Evolutionary conservation across 2,888 invertebrate genomes (phyloP), one percentile per base, ranked within the genome.

Genomic region (Drosophila cognata): DNA sequence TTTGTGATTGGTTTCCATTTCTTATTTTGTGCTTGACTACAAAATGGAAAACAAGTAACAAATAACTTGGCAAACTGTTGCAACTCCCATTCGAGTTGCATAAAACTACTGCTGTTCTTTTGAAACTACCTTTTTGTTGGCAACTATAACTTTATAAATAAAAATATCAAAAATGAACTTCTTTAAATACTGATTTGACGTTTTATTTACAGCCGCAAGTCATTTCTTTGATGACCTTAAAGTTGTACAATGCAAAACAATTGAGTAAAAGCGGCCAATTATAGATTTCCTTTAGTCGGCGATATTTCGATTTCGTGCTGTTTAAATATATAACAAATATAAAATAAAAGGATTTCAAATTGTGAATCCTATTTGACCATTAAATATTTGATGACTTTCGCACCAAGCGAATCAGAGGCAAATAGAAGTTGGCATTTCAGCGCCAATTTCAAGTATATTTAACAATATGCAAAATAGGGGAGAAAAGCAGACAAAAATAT

Each of bases 381-480:
- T 70, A 76, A 79, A 82, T 79, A 64, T 79, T 73, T 61, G 50
- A 69, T 65, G 67, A 48, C 58, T 65, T 80, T 71, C 73, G 66
- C 76, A 74, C 77, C 57, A 48, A 73, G 65, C 63, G 55, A 33
- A 63, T 56, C 18, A 25, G 25, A 35, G 46, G 35, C 57, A 61
- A 59, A 31, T 65, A 48, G n/a, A 50, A 52, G 29, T 48, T 46
- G 31, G 28, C 38, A 57, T 63, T 64, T 61, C 36, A 48, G 35
- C 56, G 62, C 43, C 43, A 64, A 59, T 57, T 70, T 68, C 33
- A 51, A 43, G 16, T 21, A 28, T 21, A 21, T 21, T 21, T 21
- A 21, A 61, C 48, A 53, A 71, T 68, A 71, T 68, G 71, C 64
- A 75, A 80, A 84, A 66, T 72, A 18, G 41, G 7, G n/a, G 21